phyloP scores from a whole-genome alignment of 2,888 invertebrate species.

The Agrochola litura region DNA sequence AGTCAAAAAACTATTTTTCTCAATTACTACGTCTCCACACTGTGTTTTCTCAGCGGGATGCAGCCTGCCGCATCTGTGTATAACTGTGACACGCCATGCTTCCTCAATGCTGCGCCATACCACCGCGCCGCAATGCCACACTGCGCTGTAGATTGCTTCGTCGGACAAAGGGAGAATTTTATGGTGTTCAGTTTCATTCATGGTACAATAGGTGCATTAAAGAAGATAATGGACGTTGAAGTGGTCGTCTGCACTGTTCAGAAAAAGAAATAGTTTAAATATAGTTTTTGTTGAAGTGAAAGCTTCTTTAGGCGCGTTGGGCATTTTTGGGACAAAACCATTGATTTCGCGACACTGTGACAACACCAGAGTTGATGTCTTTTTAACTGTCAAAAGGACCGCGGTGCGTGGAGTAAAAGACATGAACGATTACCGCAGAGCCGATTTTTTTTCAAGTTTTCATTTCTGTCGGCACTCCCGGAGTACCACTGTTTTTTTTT shows the following conservation, averaged over 20 bases:
- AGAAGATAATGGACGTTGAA: conserved; percentile 43
- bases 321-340: no score
- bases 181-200: conserved; percentile 26
- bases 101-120: not conserved
- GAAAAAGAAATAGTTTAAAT: not conserved
- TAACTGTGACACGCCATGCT: not conserved
- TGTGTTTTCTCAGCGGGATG: conserved; percentile 8
- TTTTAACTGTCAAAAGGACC: no score
- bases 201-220: conserved; percentile 34
- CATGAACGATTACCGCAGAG: no score
- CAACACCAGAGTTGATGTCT: no score
- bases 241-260: conserved; percentile 4
- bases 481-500: no score
- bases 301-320: no score
- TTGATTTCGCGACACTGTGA: no score
- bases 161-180: conserved; percentile 34
- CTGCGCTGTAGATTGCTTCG: not conserved
- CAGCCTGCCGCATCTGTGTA: not conserved
- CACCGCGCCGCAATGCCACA: not conserved
- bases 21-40: no score
- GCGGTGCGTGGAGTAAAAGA: no score
- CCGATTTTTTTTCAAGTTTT: no score
- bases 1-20: not conserved
- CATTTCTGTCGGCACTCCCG: no score
- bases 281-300: not conserved